Evolutionary conservation across 2,113 vertebrate genomes (phyloP), one percentile per base, ranked within the genome.

Genomic region (Anhinga anhinga): DNA sequence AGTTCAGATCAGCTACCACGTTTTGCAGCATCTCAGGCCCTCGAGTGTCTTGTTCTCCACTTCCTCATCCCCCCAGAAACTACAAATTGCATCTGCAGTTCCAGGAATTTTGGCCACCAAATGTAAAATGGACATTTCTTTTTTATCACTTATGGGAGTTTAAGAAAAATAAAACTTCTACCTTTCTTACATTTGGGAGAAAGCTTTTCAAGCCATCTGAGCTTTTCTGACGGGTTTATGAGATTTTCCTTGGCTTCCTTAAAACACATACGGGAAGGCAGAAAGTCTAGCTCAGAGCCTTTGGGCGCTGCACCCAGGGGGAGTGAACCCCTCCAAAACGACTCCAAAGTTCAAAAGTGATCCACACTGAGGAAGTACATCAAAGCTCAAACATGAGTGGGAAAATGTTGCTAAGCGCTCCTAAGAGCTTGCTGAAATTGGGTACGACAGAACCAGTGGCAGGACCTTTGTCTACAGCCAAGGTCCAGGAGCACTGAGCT

Each of bases 311-410:
- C n/a, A 80, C 32, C 44, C 34, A 72, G 49, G 22, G n/a, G 9
- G 13, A 27, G 13, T 1, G 2, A 96, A 77, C 2, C 9, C 45
- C 74, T 53, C n/a, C 5, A 0, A 82, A 76, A 90, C 0, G 0
- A 62, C 26, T 59, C 71, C 14, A 2, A 47, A 86, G 15, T 23
- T 82, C 74, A 72, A 25, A 91, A 82, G 40, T 1, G 0, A 53
- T 20, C 32, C 50, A 47, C 4, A 2, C 0, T 0, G 1, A 88
- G 38, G 32, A 83, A 88, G 20, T 5, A 36, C 10, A 18, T 30
- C 23, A 42, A 47, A 88, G 26, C 32, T 63, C 63, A 70, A 38
- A 66, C 0, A 0, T 22, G 13, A 80, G 15, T 32, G 21, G 29
- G 26, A 52, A 94, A 63, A 61, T 0, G 4, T 10, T 70, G 11